These are phyloP conservation scores for Mastacembelus armatus DNA, from an alignment of 2,797 vertebrate species.

Conservation along the genomic window DNA sequence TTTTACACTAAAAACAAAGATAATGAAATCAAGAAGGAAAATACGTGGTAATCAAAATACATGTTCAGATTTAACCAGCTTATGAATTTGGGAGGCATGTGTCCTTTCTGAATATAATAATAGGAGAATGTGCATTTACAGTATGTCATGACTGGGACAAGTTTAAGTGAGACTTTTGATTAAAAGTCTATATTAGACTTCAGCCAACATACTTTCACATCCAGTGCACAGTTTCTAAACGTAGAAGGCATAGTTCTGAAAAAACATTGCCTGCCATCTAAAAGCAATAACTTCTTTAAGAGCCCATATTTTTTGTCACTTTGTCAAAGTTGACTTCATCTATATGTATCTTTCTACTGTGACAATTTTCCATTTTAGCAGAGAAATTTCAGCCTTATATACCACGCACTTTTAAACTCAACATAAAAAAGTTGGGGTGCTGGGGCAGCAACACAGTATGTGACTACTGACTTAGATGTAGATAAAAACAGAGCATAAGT, in stretches of 20 bases:
- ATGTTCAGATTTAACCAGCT: too few species aligned
- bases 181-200: not conserved
- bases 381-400: not conserved
- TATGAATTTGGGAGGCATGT: too few species aligned
- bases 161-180: not conserved
- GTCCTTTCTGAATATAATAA: not conserved
- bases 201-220: not conserved
- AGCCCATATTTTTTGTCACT: not conserved
- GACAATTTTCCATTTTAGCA: slow-evolving; percentile 10
- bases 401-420: slow-evolving; percentile 7
- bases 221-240: not conserved
- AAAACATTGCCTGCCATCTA: not conserved
- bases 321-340: not conserved
- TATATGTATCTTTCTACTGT: not conserved
- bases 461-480: slow-evolving; percentile 32
- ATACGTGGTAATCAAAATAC: too few species aligned
- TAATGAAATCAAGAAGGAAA: too few species aligned
- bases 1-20: too few species aligned
- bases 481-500: slow-evolving; percentile 45
- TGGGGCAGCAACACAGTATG: too few species aligned
- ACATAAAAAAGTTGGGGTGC: too few species aligned
- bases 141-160: not conserved
- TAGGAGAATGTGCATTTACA: not conserved
- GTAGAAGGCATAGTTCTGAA: not conserved
- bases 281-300: not conserved